These are phyloP conservation scores for Pseudococcus viburni DNA, from an alignment of 2,888 invertebrate genomes.

Conservation along the genomic window DNA sequence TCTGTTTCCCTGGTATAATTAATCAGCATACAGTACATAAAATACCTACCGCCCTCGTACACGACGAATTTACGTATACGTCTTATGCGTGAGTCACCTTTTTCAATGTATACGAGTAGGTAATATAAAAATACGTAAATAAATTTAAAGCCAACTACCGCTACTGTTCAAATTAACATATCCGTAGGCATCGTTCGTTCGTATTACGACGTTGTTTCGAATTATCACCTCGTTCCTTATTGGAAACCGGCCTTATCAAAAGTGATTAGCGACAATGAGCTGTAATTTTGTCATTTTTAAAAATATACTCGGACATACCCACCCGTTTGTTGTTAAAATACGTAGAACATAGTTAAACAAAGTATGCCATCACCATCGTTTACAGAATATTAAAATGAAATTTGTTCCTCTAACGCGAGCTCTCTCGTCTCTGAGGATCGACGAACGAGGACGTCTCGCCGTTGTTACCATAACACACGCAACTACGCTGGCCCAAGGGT, in stretches of 20 bases:
- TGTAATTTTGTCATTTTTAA: constrained; percentile 49
- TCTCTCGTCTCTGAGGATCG: background rate
- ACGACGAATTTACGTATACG: too few relatives aligned
- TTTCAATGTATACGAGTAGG: too few relatives aligned
- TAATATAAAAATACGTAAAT: constrained; percentile 9
- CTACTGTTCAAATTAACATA: constrained; percentile 22
- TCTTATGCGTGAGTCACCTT: too few relatives aligned
- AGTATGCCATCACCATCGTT: background rate
- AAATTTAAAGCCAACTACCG: constrained; percentile 11
- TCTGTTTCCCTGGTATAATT: too few relatives aligned
- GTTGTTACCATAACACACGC: background rate
- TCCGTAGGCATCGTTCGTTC: constrained; percentile 23
- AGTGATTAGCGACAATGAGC: constrained; percentile 15
- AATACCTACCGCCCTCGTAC: too few relatives aligned
- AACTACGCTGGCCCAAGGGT: background rate
- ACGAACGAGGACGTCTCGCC: background rate
- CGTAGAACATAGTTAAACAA: background rate
- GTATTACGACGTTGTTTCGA: background rate
- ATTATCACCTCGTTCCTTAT: constrained; percentile 40
- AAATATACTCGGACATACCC: background rate
- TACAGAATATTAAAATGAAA: background rate
- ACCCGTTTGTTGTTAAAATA: background rate
- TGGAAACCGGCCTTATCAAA: constrained; percentile 30
- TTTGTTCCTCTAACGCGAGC: background rate
- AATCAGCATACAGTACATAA: too few relatives aligned